Evolutionary conservation across 2,888 invertebrate genomes (phyloP).

Genomic region (Neuroscelio doddi): DNA sequence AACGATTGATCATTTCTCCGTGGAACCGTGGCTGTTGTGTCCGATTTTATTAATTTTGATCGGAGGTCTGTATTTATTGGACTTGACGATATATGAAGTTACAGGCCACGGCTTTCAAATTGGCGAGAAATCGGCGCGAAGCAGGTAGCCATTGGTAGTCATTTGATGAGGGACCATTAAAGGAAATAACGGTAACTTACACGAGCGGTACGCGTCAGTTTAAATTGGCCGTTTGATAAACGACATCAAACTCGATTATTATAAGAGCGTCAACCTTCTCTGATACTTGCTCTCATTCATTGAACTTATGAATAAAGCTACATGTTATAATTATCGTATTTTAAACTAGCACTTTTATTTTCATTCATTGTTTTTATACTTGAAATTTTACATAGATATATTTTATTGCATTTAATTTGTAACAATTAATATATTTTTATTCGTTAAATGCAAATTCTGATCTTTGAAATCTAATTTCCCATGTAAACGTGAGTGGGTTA

Average conservation of each 20-base stretch:
- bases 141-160: constrained; percentile 31
- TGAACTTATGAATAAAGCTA: constrained; percentile 27
- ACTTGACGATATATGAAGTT: constrained; percentile 18
- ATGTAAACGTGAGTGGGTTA: constrained; percentile 64
- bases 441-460: background rate
- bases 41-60: constrained; percentile 19
- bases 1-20: background rate
- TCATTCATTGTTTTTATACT: no score
- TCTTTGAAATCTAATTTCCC: constrained; percentile 46
- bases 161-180: constrained; percentile 30
- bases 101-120: background rate
- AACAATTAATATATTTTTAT: no score
- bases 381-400: no score
- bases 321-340: no score
- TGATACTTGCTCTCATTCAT: constrained; percentile 24
- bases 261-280: constrained; percentile 34
- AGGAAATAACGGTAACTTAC: constrained; percentile 38
- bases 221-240: constrained; percentile 39
- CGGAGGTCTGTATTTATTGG: constrained; percentile 9
- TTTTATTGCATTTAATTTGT: background rate
- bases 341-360: no score
- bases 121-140: constrained; percentile 15
- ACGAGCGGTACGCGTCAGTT: constrained; percentile 29
- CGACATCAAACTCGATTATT: constrained; percentile 39
- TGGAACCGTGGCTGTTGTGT: constrained; percentile 14